phyloP scores from a whole-genome alignment of 2,797 vertebrate species.

The Echiichthys vipera region DNA sequence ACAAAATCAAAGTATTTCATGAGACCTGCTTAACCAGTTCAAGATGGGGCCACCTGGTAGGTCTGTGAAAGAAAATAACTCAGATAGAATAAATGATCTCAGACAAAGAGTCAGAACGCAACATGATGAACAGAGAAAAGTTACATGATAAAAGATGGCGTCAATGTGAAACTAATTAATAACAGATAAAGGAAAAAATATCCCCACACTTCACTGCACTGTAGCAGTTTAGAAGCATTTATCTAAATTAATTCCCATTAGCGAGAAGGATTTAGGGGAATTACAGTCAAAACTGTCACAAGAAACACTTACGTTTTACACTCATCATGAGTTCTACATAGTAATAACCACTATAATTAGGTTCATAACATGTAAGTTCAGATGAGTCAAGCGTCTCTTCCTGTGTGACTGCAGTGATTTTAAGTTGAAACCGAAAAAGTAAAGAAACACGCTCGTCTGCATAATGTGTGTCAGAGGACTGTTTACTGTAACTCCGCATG shows the following conservation, averaged over 20 bases:
- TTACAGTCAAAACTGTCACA: conserved; percentile 1
- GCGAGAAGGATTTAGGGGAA: neutral
- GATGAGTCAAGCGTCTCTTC: neutral
- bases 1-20: neutral
- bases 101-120: neutral
- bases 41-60: neutral
- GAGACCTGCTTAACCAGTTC: neutral
- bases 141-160: neutral
- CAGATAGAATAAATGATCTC: neutral
- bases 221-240: neutral
- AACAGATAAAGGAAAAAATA: neutral
- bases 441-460: neutral
- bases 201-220: neutral
- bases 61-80: neutral
- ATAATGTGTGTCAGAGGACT: neutral
- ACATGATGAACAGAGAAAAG: neutral
- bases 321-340: neutral
- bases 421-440: neutral
- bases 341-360: neutral
- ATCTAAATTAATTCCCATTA: conserved; percentile 8
- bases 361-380: conserved; percentile 10
- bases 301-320: neutral
- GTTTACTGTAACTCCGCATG: conserved; percentile 5
- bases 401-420: neutral
- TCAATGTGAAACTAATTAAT: conserved; percentile 7